Evolutionary conservation across 1,140 invertebrate genomes (phyloP), one percentile per base, ranked within the genome.

Genomic region (Periplaneta americana): DNA sequence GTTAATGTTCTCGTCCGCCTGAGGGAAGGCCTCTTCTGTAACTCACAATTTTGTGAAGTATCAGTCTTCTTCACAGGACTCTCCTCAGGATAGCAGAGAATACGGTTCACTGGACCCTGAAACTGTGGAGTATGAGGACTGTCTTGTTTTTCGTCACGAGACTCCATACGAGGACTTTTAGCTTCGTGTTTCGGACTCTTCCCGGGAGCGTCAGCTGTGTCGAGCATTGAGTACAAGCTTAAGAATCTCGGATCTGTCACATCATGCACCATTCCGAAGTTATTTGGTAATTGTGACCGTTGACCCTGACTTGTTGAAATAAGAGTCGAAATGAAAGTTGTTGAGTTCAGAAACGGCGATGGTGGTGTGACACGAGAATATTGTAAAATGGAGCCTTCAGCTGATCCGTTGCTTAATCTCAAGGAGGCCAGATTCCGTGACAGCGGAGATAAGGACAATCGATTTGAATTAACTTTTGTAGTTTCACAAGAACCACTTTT

Each of bases 241-340:
- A 83, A 48, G 31, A 83, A 83, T 28, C 77, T 76, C 2, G 82
- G 82, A 39, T 83, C 80, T 18, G 82, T 83, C 15, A 79, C 80
- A 33, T 83, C 82, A n/a, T 83, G 82, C 74, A n/a, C 48, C 48
- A 57, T n/a, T n/a, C n/a, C n/a, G n/a, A n/a, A n/a, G n/a, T n/a
- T n/a, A 11, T n/a, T 66, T 1, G 22, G 1, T n/a, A 11, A 22
- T n/a, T 2, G 48, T 4, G 22, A 22, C 11, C 1, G 48, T 66
- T 66, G 48, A n/a, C 11, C 9, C 22, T 66, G 48, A 28, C 22
- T 66, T 28, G 48, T 66, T 28, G 48, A 66, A 28, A 66, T n/a
- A 8, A 66, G 0, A 5, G 22, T 66, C 6, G 48, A n/a, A 2
- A 66, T 28, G 22, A 66, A 66, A 5, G 48, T 66, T 66, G 48